Percentiles rank a stretch among this genome's conserved stretches.
These are phyloP conservation scores for Cynopterus sphinx DNA, from an alignment of 2,797 vertebrate genomes.

Conservation along the genomic window DNA sequence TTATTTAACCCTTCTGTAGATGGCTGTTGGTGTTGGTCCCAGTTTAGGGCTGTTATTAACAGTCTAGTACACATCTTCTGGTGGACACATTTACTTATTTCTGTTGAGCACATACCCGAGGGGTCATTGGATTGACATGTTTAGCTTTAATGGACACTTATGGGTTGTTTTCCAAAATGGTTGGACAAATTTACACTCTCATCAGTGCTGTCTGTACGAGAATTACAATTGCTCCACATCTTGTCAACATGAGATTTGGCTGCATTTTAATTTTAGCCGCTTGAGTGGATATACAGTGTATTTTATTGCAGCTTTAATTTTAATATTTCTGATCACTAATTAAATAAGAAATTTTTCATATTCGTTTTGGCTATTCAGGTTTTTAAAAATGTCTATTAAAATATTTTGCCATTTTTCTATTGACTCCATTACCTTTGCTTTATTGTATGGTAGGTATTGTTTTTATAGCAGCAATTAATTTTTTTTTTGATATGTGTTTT, in stretches of 20 bases:
- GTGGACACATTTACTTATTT: background rate
- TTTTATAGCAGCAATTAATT: background rate
- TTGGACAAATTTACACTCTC: background rate
- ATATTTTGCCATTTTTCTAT: background rate
- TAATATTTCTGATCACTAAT: background rate
- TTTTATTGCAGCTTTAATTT: background rate
- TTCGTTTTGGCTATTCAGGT: background rate
- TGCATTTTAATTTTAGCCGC: background rate
- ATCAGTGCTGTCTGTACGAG: background rate
- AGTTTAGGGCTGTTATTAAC: background rate
- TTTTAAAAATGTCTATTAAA: background rate
- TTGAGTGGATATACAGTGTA: background rate
- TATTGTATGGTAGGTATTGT: background rate
- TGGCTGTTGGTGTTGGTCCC: background rate
- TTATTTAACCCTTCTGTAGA: background rate
- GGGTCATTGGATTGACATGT: background rate
- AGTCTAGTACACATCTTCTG: background rate
- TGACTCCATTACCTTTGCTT: background rate
- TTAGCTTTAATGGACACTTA: background rate
- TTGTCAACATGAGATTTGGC: background rate
- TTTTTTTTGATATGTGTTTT: background rate
- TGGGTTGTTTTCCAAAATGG: background rate
- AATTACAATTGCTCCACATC: background rate
- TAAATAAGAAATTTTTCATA: background rate
- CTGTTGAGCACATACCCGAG: background rate